Evolutionary conservation across 2,888 invertebrate species (phyloP).

Genomic region (Archaeoteleia sp.): DNA sequence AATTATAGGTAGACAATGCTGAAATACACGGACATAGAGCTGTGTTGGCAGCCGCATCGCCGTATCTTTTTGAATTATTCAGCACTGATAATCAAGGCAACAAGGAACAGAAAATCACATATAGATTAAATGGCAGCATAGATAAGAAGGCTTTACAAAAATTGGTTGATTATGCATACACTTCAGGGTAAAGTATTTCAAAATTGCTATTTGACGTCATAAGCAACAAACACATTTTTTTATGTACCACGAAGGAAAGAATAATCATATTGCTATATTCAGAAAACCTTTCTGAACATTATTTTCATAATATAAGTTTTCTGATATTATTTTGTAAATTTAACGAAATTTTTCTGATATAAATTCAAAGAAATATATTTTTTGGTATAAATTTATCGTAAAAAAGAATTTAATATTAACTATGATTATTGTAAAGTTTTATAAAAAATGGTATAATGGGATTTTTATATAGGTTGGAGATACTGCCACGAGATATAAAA

Average conservation of each 20-base stretch:
- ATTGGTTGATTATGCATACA: conserved; percentile 89
- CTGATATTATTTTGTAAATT: no score
- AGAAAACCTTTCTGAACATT: no score
- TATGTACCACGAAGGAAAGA: not conserved
- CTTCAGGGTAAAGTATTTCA: conserved; percentile 77
- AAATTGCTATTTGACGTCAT: not conserved
- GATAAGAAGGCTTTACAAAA: conserved; percentile 83
- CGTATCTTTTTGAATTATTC: conserved; percentile 85
- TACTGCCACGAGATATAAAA: conserved; percentile 78
- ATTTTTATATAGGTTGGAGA: conserved; percentile 53
- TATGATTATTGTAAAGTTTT: not conserved
- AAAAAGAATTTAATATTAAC: conserved; percentile 1
- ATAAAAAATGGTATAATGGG: not conserved
- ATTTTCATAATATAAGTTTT: no score
- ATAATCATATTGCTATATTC: no score
- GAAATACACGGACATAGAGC: conserved; percentile 87
- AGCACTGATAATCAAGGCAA: conserved; percentile 74
- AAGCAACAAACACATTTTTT: not conserved
- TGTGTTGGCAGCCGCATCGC: conserved; percentile 86
- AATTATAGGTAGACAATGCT: conserved; percentile 79
- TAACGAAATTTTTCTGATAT: no score
- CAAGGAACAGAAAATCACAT: conserved; percentile 74
- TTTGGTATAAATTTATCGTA: no score
- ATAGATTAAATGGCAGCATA: conserved; percentile 80
- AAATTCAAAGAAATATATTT: no score